These are phyloP conservation scores for Agonum fuliginosum DNA, from an alignment of 2,888 invertebrate species.

Conservation along the genomic window DNA sequence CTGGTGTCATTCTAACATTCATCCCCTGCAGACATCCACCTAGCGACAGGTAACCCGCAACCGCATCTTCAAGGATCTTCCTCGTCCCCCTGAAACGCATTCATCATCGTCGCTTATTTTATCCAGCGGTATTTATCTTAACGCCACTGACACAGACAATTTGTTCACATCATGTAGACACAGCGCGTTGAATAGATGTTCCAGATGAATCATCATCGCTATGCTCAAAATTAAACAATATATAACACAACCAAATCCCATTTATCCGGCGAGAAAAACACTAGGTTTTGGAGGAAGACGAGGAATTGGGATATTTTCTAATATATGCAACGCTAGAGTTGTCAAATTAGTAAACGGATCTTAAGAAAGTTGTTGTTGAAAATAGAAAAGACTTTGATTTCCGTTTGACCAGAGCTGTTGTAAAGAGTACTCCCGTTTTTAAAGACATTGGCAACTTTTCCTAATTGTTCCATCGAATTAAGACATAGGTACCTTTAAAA, in stretches of 20 bases:
- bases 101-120: constrained; percentile 59
- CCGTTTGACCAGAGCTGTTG: no score
- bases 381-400: no score
- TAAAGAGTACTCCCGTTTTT: no score
- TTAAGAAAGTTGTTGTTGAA: no score
- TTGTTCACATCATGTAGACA: constrained; percentile 57
- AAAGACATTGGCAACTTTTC: no score
- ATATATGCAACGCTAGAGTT: no score
- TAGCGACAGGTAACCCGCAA: constrained; percentile 26
- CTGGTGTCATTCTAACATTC: not conserved
- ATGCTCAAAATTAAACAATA: constrained; percentile 64
- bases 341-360: no score
- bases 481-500: no score
- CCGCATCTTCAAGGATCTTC: not conserved
- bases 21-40: no score
- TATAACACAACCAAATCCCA: constrained; percentile 63
- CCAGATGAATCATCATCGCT: constrained; percentile 54
- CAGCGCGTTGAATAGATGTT: constrained; percentile 48
- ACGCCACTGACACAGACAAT: constrained; percentile 56
- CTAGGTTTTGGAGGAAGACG: no score
- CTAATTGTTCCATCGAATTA: no score
- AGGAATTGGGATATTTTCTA: no score
- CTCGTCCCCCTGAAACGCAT: constrained; percentile 32
- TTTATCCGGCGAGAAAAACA: constrained; percentile 57
- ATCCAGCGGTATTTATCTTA: constrained; percentile 55